Conservation (phyloP, 2,113 vertebrate genomes). For the Terrapene triunguis region DNA sequence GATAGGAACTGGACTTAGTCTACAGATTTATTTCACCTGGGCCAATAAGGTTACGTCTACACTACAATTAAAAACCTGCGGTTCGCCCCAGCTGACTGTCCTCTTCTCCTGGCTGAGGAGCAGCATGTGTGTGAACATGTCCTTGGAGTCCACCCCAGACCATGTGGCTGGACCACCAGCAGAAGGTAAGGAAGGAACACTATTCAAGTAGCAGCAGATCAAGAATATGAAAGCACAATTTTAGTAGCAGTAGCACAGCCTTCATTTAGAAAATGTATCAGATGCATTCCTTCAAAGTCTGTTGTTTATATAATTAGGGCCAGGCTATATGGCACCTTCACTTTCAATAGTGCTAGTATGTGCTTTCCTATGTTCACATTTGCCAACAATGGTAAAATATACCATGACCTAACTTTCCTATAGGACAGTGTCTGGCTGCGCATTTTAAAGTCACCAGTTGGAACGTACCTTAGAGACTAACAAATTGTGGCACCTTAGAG, state of each 20-base stretch:
- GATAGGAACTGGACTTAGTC: background rate
- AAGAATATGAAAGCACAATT: background rate
- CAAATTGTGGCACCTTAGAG: no score
- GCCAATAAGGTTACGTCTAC: background rate
- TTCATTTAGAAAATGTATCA: background rate
- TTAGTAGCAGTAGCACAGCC: conserved; percentile 5
- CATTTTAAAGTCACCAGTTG: background rate
- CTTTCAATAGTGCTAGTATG: rapidly evolving
- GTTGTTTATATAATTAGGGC: background rate
- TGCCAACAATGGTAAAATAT: background rate
- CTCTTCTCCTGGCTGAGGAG: conserved; percentile 45
- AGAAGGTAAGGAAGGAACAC: conserved; percentile 1
- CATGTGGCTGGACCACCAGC: background rate
- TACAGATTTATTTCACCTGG: background rate
- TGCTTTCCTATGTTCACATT: background rate
- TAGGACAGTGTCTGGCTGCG: background rate
- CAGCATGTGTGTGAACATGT: conserved; percentile 36
- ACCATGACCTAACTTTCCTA: background rate
- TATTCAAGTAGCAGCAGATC: background rate
- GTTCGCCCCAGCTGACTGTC: background rate
- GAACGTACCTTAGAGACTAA: background rate
- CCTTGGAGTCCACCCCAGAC: conserved; percentile 27
- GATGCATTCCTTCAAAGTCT: background rate
- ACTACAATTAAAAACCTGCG: background rate
- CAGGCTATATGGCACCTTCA: rapidly evolving